Percentiles rank a stretch among this genome's conserved stretches.
Conservation (phyloP, 1,140 invertebrate genomes). For the Diorhabda elongata region DNA sequence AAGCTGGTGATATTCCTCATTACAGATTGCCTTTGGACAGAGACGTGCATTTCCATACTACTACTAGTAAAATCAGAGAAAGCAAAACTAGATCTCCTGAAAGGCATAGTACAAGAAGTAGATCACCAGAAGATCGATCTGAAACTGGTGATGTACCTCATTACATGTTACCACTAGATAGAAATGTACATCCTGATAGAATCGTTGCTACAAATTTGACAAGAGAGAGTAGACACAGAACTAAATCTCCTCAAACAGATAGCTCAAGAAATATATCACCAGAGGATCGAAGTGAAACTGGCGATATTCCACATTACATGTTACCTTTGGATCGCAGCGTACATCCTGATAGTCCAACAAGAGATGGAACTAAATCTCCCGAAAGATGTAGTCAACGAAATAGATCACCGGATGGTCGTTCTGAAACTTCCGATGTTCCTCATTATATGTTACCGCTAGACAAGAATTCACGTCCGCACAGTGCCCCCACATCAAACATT, state of each 20-base stretch:
- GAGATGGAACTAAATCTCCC: not conserved
- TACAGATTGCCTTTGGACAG: slow-evolving; percentile 27
- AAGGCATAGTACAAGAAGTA: slow-evolving; percentile 9
- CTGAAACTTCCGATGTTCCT: slow-evolving; percentile 8
- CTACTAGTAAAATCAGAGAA: not conserved
- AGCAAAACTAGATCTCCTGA: slow-evolving; percentile 19
- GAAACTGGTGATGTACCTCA: slow-evolving; percentile 9
- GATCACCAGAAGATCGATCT: slow-evolving; percentile 20
- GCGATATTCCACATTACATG: not conserved
- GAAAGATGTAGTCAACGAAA: slow-evolving; percentile 4
- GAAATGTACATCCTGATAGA: slow-evolving; percentile 5
- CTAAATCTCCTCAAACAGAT: slow-evolving; percentile 7
- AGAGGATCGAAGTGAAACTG: not conserved
- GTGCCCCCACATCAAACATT: not conserved
- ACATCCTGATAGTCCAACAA: not conserved
- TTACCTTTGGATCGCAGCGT: not conserved
- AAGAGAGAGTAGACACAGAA: not conserved
- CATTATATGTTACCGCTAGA: not conserved
- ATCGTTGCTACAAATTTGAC: not conserved
- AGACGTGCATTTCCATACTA: not conserved
- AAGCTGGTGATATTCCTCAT: not conserved
- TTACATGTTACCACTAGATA: not conserved
- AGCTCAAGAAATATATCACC: not conserved
- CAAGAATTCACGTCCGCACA: not conserved
- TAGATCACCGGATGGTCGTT: slow-evolving; percentile 20